These are phyloP conservation scores for Himalopsyche kuldschensis DNA, from an alignment of 2,888 invertebrate species.

Conservation along the genomic window DNA sequence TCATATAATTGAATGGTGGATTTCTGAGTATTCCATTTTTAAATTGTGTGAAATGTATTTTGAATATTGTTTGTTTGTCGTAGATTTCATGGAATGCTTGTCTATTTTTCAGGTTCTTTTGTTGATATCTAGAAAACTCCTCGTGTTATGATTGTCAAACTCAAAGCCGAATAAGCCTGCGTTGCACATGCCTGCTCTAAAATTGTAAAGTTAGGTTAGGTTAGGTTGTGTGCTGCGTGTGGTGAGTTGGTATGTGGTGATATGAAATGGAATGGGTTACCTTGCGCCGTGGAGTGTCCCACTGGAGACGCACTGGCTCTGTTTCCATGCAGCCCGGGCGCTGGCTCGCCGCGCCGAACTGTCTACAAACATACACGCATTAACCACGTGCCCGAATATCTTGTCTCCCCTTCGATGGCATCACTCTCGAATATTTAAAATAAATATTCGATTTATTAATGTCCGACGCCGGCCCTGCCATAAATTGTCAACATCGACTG, in stretches of 20 bases:
- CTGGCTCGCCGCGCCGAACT: constrained; percentile 86
- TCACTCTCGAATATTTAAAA: neutral
- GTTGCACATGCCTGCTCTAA: neutral
- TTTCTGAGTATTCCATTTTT: too few species aligned
- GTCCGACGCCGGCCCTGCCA: neutral
- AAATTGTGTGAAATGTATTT: too few species aligned
- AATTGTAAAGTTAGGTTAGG: neutral
- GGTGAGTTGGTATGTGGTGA: neutral
- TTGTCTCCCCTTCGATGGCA: neutral
- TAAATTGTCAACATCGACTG: neutral
- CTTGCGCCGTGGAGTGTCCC: constrained; percentile 60
- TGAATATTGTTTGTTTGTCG: too few species aligned
- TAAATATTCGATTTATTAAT: neutral
- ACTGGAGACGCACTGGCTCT: constrained; percentile 81
- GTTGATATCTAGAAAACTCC: neutral
- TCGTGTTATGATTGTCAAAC: neutral
- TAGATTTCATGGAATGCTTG: too few species aligned
- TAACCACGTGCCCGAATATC: constrained; percentile 45
- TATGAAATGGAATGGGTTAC: constrained; percentile 24
- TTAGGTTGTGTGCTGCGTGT: neutral
- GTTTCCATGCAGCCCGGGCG: constrained; percentile 81
- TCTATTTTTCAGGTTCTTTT: too few species aligned
- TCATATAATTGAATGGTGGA: too few species aligned
- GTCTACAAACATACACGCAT: constrained; percentile 81
- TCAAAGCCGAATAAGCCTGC: neutral